Conservation (phyloP, 2,113 vertebrate species). For the Gobio gobio region DNA sequence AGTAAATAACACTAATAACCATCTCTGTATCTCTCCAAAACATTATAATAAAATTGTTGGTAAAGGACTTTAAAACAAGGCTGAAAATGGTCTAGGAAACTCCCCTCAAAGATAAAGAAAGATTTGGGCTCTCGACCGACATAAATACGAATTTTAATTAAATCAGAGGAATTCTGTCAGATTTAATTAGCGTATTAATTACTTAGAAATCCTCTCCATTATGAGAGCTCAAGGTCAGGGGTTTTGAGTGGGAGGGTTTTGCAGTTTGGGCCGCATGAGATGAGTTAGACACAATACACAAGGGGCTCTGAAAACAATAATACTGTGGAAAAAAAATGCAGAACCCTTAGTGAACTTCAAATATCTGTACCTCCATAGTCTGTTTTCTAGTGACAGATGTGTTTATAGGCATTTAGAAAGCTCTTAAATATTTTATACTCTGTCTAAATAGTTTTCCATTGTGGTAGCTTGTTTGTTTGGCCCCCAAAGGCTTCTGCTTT, state of each 20-base stretch:
- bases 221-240: slow-evolving; percentile 7
- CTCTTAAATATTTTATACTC: neutral
- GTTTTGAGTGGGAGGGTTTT: slow-evolving; percentile 1
- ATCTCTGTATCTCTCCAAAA: neutral
- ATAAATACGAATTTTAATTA: neutral
- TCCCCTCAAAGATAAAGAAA: neutral
- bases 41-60: neutral
- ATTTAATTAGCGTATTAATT: slow-evolving; percentile 30
- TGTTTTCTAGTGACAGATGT: neutral
- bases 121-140: neutral
- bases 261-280: neutral
- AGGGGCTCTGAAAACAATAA: slow-evolving; percentile 10
- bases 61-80: neutral
- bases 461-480: neutral
- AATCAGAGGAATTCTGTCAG: neutral
- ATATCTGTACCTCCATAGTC: slow-evolving; percentile 6
- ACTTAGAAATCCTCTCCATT: neutral
- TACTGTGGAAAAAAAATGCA: slow-evolving; percentile 30
- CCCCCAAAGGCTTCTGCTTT: neutral
- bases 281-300: slow-evolving; percentile 39
- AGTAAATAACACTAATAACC: neutral
- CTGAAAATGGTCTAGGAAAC: neutral
- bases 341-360: neutral
- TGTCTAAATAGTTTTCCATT: neutral
- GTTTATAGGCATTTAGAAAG: neutral